Evolutionary conservation across 1,140 invertebrate species (phyloP), one percentile per base, ranked within the genome.

Genomic region (Camponotus pennsylvanicus): DNA sequence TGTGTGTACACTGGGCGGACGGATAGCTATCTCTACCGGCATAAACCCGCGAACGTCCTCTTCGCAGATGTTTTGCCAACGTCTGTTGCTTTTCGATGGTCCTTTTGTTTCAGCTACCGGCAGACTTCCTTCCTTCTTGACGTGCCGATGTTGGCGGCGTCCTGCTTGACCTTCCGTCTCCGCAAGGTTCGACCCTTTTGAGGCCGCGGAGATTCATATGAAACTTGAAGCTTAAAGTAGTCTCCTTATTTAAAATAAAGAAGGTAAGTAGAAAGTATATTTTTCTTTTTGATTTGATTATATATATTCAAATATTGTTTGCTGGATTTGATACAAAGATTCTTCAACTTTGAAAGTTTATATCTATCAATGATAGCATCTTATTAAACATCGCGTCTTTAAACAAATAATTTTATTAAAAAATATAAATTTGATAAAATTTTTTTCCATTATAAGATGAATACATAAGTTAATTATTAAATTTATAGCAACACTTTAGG

Each of bases 21-120:
- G 73, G 45, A 40, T 49, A 42, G 59, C 21, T 63, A 34, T 61
- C 59, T 85, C 87, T 78, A 88, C 71, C 52, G 77, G 87, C 21
- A 64, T 40, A 45, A 76, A 64, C 82, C 34, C 63, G 55, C 40
- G 40, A 84, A 80, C 42, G 34, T 64, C 69, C 57, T 83, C 64
- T 75, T 55, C 85, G 75, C 89, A 90, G 88, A 89, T 89, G 88
- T 80, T 80, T 61, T 18, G 18, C 27, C 18, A 42, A 84, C 57
- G 66, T 67, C 70, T 52, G 18, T 49, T 37, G 6, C 57, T 61
- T 76, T 63, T 61, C 3, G 57, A 13, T 55, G 32, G n/a, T 8
- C 77, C 21, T 80, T 79, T 79, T 79, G 76, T 67, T 66, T 18
- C 59, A 78, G 11, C 57, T n/a, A 61, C 57, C 73, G 59, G 13